Base-by-base conservation (phyloP, 2,797 vertebrate species). In the Calcarius lapponicus region DNA sequence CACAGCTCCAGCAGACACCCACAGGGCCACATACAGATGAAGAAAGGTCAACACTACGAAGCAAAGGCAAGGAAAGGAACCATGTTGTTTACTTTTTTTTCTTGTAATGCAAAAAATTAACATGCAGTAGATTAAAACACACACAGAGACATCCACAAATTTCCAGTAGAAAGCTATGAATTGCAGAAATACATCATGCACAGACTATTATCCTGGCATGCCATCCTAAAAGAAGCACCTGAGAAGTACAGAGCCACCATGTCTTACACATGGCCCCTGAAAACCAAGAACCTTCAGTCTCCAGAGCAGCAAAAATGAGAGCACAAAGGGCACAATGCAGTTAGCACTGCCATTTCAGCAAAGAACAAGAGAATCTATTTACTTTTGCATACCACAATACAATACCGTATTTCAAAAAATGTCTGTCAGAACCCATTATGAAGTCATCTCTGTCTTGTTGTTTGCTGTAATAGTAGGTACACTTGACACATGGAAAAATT, bases 81-180 rank as follows among this genome's bases (percentile, higher is more conserved):
- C 5, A 26, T 0, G 2, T 10, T 40, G 13, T 32, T 34, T 17
- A 3, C 9, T 34, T 42, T 17, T 50, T 34, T 15, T 18, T 2
- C n/a, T 38, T 10, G 5, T 26, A 50, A 42, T n/a, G 25, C 10
- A 70, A 80, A 86, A 81, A 60, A n/a, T 10, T 18, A 26, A 31
- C 40, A 71, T 5, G 4, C 13, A 56, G 28, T 45, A 74, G 24
- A 38, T 48, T 43, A 69, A 60, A 62, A 32, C 28, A 53, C 7
- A 80, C 36, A 48, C 5, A 78, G 3, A 90, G 19, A 43, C 3
- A 66, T 1, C 4, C 9, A 65, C 8, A n/a, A 26, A 50, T 47
- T 42, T 71, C 57, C 66, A 74, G 38, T 1, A 60, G 28, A 72
- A 80, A 82, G 17, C 17, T 40, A 69, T 56, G 25, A 61, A 53